These are phyloP conservation scores for Alfaro cultratus DNA, from an alignment of 2,797 vertebrate species.

Conservation along the genomic window DNA sequence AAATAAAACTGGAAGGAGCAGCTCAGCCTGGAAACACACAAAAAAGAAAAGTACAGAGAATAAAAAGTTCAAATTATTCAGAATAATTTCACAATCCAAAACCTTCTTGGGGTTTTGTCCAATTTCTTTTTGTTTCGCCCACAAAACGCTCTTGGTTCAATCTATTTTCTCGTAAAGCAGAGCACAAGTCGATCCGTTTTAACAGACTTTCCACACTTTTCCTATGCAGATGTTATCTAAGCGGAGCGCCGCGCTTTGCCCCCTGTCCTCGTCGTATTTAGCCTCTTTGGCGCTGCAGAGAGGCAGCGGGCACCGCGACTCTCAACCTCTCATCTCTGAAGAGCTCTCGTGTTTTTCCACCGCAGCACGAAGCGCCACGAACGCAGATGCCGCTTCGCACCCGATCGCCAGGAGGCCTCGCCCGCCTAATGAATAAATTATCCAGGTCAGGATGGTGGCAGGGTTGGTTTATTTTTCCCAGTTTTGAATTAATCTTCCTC, in stretches of 20 bases:
- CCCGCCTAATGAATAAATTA: constrained; percentile 18
- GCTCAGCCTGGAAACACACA: background rate
- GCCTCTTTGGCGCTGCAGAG: background rate
- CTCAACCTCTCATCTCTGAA: constrained; percentile 11
- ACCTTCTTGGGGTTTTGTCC: background rate
- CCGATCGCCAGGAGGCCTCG: background rate
- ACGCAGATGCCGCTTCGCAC: constrained; percentile 8
- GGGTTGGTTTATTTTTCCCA: constrained; percentile 3
- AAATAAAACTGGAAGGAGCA: background rate
- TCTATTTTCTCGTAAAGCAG: background rate
- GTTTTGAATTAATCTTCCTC: background rate
- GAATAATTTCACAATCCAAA: background rate
- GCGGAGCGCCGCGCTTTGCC: background rate
- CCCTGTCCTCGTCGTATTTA: background rate
- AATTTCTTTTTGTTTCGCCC: background rate
- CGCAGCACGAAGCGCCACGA: constrained; percentile 6
- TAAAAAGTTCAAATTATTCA: background rate
- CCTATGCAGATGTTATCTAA: background rate
- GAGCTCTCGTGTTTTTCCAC: constrained; percentile 15
- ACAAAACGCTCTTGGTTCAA: background rate
- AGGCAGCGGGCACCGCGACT: background rate
- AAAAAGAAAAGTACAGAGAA: background rate
- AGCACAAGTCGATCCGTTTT: background rate
- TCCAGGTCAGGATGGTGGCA: constrained; percentile 11
- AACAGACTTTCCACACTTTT: background rate